Percentiles rank a stretch among this genome's conserved stretches.
These are phyloP conservation scores for Cossypha polioptera DNA, from an alignment of 2,797 vertebrate species.

Conservation along the genomic window DNA sequence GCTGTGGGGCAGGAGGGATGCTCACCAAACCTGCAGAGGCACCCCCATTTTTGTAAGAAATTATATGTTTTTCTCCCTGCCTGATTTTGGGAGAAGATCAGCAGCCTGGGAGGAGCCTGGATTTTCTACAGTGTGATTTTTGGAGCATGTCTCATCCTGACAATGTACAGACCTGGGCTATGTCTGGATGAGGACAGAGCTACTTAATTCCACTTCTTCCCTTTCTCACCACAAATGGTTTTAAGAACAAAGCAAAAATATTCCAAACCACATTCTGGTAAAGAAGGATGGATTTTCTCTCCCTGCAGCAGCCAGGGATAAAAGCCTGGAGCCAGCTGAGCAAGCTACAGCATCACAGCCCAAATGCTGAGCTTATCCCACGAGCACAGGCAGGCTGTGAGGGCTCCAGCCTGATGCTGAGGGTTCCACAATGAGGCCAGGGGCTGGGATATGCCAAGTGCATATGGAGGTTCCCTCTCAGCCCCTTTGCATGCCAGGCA, in stretches of 20 bases:
- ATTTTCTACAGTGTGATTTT: not conserved
- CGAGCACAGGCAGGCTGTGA: not conserved
- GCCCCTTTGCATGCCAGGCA: conserved; percentile 7
- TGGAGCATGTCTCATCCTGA: not conserved
- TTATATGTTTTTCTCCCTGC: not conserved
- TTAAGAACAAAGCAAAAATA: not conserved
- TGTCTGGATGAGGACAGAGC: not conserved
- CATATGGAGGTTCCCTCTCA: conserved; percentile 20
- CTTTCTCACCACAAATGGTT: not conserved
- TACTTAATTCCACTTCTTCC: not conserved
- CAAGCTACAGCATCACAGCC: not conserved
- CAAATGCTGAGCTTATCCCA: not conserved
- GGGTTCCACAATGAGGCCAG: not conserved
- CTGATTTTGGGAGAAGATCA: not conserved
- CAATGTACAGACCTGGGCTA: not conserved
- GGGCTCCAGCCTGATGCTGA: not conserved
- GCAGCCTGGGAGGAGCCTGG: not conserved
- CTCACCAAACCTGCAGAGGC: not conserved
- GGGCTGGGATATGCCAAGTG: not conserved
- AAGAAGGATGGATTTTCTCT: not conserved
- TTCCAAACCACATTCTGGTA: not conserved
- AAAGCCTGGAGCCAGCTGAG: conserved; percentile 5
- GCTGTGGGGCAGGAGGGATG: not conserved
- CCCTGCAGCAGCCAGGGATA: conserved; percentile 2
- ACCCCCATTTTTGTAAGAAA: not conserved